Conservation (phyloP, 2,888 invertebrate species). For the Volucella inanis region DNA sequence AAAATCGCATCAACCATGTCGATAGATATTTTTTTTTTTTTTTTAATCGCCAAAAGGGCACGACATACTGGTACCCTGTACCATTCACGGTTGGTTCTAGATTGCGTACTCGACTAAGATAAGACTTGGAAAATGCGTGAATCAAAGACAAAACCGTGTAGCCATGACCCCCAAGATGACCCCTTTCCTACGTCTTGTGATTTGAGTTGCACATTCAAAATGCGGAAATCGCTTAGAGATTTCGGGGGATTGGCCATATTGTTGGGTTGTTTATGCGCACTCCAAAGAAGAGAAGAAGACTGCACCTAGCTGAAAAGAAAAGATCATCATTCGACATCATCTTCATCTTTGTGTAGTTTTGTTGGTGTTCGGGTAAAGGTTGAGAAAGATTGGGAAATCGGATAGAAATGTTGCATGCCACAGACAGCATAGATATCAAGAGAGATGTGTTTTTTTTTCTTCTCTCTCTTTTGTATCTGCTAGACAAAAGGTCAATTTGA, state of each 20-base stretch:
- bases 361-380: conserved; percentile 30
- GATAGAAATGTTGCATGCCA: conserved; percentile 27
- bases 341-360: conserved; percentile 51
- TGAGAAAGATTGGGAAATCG: conserved; percentile 55
- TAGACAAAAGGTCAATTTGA: conserved; percentile 54
- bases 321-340: conserved; percentile 68
- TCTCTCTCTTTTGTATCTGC: neutral
- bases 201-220: conserved; percentile 42
- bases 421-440: neutral
- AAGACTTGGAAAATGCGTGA: conserved; percentile 54
- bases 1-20: conserved; percentile 35
- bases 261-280: conserved; percentile 45
- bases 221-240: conserved; percentile 66
- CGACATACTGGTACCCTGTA: conserved; percentile 2
- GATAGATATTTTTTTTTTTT: neutral
- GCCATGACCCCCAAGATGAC: conserved; percentile 66
- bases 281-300: conserved; percentile 25
- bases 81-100: conserved; percentile 38
- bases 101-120: conserved; percentile 55
- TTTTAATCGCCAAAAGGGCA: conserved; percentile 36
- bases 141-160: conserved; percentile 37
- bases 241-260: conserved; percentile 69
- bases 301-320: conserved; percentile 67
- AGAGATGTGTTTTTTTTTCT: neutral
- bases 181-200: conserved; percentile 22